Percentiles rank a stretch among this genome's conserved stretches.
phyloP scores from a whole-genome alignment of 2,113 vertebrate species.

The western clawed frog (Xenopus tropicalis) region UCB_Xtro_10.0 CM004446.2:36973001-36973500 shows the following conservation, averaged over 20 bases:
- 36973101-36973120: conserved; percentile 58
- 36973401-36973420: too few species aligned
- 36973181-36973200: conserved; percentile 83
- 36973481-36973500: too few species aligned
- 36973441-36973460: too few species aligned
- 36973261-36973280: conserved; percentile 83
- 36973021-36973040: conserved; percentile 86
- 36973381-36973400: too few species aligned
- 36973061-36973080: conserved; percentile 50
- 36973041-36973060: conserved; percentile 59
- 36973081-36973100: conserved; percentile 49
- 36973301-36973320: conserved; percentile 72
- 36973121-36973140: conserved; percentile 78
- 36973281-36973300: conserved; percentile 85
- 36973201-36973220: conserved; percentile 81
- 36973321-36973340: not conserved
- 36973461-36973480: too few species aligned
- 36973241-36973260: conserved; percentile 79
- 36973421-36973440: too few species aligned
- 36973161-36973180: conserved; percentile 82
- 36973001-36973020: conserved; percentile 76
- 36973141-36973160: conserved; percentile 85
- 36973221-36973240: conserved; percentile 79
- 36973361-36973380: too few species aligned
- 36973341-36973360: not conserved